Base-by-base conservation (phyloP, 2,113 vertebrate genomes). In the Prunella fulvescens region DNA sequence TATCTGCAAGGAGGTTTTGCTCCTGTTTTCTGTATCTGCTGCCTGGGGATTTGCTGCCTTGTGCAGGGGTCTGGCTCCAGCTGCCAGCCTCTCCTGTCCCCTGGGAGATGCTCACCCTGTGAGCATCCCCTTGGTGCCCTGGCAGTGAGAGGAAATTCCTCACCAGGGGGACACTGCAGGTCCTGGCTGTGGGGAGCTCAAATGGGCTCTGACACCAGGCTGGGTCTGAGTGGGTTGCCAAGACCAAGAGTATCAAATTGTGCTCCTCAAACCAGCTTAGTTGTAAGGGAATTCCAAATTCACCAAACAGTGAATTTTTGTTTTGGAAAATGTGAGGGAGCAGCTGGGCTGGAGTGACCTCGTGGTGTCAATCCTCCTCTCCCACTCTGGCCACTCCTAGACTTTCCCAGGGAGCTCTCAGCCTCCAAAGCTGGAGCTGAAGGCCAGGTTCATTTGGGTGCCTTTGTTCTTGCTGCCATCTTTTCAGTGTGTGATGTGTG, bases 231-330 rank as follows among this genome's bases (percentile, higher is more conserved):
- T 0, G 5, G 45, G 33, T 37, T n/a, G n/a, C n/a, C 50, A 51
- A n/a, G n/a, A 60, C 0, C 2, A 35, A 28, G 61, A 40, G 14
- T 15, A 16, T 29, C 50, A 25, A 6, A 17, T 0, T 66, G 10
- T 39, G 1, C 31, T 86, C 66, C 51, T 78, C 50, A 60, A 76
- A 58, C 28, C 81, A 81, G 14, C 82, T 37, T 37, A 37, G 37
- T 37, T 37, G 37, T 37, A 37, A 37, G 37, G 37, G 37, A 37
- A 37, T 37, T 37, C 37, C 37, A 37, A 37, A 37, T 37, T 37
- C 37, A 37, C 37, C 37, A 37, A 37, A 25, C 9, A 24, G 47
- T n/a, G n/a, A n/a, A n/a, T n/a, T n/a, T n/a, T n/a, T 65, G 25
- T 31, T 70, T 18, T 79, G 65, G 47, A 80, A 73, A 60, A 42